These are phyloP conservation scores for Eubucco bourcierii DNA, from an alignment of 2,113 vertebrate species.

Conservation along the genomic window DNA sequence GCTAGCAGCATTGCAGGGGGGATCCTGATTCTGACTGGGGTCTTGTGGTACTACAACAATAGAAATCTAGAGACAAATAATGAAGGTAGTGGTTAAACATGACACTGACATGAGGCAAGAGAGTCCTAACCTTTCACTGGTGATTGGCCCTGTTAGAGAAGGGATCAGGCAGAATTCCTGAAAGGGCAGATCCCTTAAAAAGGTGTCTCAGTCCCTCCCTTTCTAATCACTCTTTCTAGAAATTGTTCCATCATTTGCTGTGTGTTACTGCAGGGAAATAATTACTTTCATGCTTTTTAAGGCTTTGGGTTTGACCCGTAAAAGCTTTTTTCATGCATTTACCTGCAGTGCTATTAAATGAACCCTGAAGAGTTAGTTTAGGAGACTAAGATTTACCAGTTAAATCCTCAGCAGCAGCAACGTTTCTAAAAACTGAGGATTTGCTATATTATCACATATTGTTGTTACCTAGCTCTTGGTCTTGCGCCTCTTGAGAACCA, in stretches of 20 bases:
- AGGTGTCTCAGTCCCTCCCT: background rate
- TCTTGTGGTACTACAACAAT: background rate
- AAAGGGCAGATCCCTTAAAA: background rate
- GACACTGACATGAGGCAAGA: background rate
- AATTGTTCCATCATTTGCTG: background rate
- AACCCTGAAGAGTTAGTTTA: background rate
- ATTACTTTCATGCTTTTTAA: background rate
- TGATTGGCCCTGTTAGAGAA: background rate
- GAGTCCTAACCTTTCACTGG: background rate
- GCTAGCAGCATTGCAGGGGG: background rate
- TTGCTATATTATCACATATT: background rate
- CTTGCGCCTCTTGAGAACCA: constrained; percentile 15
- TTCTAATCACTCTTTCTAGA: background rate
- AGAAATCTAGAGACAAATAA: background rate
- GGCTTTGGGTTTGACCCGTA: background rate
- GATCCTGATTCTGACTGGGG: background rate
- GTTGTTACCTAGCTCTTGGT: background rate
- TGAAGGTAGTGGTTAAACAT: background rate
- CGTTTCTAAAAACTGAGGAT: constrained; percentile 18
- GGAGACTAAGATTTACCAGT: background rate
- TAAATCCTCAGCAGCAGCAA: background rate
- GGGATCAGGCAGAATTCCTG: background rate
- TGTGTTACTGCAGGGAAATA: background rate
- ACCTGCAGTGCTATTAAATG: background rate
- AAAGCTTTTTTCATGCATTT: background rate